Evolutionary conservation across 1,140 invertebrate genomes (phyloP), one percentile per base, ranked within the genome.

Genomic region (Ptiloglossa arizonensis): DNA sequence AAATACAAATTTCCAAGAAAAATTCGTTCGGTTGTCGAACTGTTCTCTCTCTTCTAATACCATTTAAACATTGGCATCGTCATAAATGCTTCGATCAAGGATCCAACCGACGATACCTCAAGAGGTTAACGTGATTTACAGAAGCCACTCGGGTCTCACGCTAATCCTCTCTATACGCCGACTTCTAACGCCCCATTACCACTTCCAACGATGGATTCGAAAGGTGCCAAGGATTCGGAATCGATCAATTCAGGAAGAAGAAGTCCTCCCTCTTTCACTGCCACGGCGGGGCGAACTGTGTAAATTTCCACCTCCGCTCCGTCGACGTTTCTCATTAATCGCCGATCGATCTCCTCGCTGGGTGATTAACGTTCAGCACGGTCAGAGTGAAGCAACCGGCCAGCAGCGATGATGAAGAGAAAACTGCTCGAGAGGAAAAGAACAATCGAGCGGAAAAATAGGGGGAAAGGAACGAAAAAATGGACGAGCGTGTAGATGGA

Each of bases 241-340:
- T 83, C 83, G 78, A 83, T 81, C 68, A 78, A 52, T 64, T 56
- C 38, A 60, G 56, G 64, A 70, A 44, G 63, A 41, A 63, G 62
- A 27, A 52, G 59, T 56, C 29, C 52, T 66, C 29, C 38, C 41
- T 29, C 56, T 73, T 77, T 71, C 71, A 72, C 71, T 41, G 62
- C 52, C 50, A 35, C 54, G 64, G 35, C 48, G 24, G 48, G 75
- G 64, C 48, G 44, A 74, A 84, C 68, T 68, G 80, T 83, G 73
- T 86, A 83, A 83, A 80, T 85, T 85, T 84, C 79, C 78, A 85
- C 82, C 71, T 71, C 56, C 63, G 41, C 41, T 48, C 59, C 79
- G 79, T 81, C 82, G 82, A 83, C 83, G 77, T 86, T 86, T 82
- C 83, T 86, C 83, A 86, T 86, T 86, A 86, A 86, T 86, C 81